These are phyloP conservation scores for Vesta saturnalis DNA, from an alignment of 2,888 invertebrate genomes.

Conservation along the genomic window DNA sequence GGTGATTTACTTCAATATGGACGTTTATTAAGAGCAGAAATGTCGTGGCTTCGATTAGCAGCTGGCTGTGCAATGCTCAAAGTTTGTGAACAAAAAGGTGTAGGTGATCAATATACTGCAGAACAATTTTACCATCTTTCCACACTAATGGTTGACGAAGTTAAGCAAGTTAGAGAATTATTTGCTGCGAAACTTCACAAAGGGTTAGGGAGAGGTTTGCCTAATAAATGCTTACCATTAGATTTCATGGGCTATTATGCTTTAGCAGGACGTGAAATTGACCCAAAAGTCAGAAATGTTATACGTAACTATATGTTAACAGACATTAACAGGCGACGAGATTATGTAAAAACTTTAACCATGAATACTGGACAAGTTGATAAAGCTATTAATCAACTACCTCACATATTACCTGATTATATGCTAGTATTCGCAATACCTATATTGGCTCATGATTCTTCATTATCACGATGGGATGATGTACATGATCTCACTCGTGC, in stretches of 20 bases:
- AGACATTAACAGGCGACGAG: slow-evolving; percentile 88
- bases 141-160: slow-evolving; percentile 87
- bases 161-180: slow-evolving; percentile 84
- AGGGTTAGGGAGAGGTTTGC: slow-evolving; percentile 81
- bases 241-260: slow-evolving; percentile 98
- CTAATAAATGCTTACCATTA: slow-evolving; percentile 90
- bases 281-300: slow-evolving; percentile 75
- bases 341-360: slow-evolving; percentile 88
- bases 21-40: slow-evolving; percentile 83
- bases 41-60: slow-evolving; percentile 90
- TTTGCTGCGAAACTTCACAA: slow-evolving; percentile 95
- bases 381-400: slow-evolving; percentile 78
- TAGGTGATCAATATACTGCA: slow-evolving; percentile 92
- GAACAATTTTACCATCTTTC: slow-evolving; percentile 96
- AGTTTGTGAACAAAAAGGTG: slow-evolving; percentile 96
- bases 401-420: slow-evolving; percentile 94
- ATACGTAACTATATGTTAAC: slow-evolving; percentile 85
- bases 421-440: slow-evolving; percentile 98
- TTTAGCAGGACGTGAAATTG: slow-evolving; percentile 87
- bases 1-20: slow-evolving; percentile 74
- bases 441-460: slow-evolving; percentile 92
- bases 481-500: slow-evolving; percentile 79
- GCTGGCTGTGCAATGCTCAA: slow-evolving; percentile 97
- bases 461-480: slow-evolving; percentile 81
- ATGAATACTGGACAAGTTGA: slow-evolving; percentile 74